Evolutionary conservation across 1,140 invertebrate species (phyloP).

Genomic region (Cydia fagiglandana): DNA sequence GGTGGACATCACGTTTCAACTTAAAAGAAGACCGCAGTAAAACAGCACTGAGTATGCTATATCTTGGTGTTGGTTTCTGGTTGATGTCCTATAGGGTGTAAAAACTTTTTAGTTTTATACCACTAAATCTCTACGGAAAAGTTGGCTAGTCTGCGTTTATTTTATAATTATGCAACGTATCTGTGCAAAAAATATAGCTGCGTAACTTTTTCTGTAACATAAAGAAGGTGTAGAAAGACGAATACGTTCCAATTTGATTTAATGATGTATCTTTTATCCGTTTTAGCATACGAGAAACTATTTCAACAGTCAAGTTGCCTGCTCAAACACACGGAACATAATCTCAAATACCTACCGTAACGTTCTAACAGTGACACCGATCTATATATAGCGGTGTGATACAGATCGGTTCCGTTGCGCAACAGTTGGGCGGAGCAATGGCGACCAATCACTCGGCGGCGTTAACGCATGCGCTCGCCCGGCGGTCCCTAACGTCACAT

Average conservation of each 20-base stretch:
- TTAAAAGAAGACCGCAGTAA: background rate
- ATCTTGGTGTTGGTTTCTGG: no score
- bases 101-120: no score
- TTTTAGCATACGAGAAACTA: no score
- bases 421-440: slow-evolving; percentile 3
- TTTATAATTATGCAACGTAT: no score
- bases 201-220: no score
- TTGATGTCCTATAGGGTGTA: no score
- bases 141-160: no score
- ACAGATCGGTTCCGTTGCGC: background rate
- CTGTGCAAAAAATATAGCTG: no score
- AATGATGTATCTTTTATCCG: no score
- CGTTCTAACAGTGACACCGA: background rate
- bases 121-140: no score
- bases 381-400: slow-evolving; percentile 15
- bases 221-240: no score
- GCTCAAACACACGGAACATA: background rate
- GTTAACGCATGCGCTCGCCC: slow-evolving; percentile 4
- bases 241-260: no score
- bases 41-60: background rate
- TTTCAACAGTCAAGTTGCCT: background rate
- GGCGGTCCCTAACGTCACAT: background rate
- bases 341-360: background rate
- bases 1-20: background rate
- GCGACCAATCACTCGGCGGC: background rate